A percentile compares a stretch with the other conserved stretches of the same genome.
Evolutionary conservation across 92 coral and sea anemone genomes (phyloP).

Genomic region (Actinernus sp.): DNA sequence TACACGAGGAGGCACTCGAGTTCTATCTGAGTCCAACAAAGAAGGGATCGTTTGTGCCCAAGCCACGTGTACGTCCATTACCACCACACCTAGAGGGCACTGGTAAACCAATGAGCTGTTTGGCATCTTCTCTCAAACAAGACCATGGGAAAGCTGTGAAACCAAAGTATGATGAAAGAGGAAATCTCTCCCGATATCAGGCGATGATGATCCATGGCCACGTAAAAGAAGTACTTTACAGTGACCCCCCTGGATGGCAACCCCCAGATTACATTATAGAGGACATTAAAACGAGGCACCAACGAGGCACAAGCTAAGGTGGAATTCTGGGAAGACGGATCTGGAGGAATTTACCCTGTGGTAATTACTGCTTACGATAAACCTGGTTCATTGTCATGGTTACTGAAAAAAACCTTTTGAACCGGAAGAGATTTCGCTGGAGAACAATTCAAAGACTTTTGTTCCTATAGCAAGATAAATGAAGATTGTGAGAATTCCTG

Average conservation of each 20-base stretch:
- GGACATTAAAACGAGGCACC: background rate
- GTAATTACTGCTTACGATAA: no score
- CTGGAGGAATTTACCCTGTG: background rate
- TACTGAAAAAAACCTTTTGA: no score
- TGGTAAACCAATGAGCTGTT: no score
- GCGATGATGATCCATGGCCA: background rate
- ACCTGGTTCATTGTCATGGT: no score
- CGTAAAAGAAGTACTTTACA: background rate
- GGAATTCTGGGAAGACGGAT: conserved; percentile 20
- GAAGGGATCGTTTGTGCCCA: conserved; percentile 33
- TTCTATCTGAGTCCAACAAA: conserved; percentile 45
- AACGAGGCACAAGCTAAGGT: background rate
- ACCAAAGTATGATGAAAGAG: background rate
- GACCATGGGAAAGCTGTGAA: no score
- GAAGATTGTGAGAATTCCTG: no score
- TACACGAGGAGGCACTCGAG: conserved; percentile 69
- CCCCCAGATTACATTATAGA: background rate
- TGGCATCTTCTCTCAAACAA: no score
- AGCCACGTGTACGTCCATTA: conserved; percentile 23
- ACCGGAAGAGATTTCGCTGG: no score
- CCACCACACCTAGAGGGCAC: background rate
- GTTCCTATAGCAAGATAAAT: no score
- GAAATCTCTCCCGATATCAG: background rate
- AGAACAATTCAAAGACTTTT: no score
- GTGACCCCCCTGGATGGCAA: background rate